Percentiles rank a stretch among this genome's conserved stretches.
Evolutionary conservation across 1,140 invertebrate species (phyloP).

Genomic region (Dendroctonus valens): DNA sequence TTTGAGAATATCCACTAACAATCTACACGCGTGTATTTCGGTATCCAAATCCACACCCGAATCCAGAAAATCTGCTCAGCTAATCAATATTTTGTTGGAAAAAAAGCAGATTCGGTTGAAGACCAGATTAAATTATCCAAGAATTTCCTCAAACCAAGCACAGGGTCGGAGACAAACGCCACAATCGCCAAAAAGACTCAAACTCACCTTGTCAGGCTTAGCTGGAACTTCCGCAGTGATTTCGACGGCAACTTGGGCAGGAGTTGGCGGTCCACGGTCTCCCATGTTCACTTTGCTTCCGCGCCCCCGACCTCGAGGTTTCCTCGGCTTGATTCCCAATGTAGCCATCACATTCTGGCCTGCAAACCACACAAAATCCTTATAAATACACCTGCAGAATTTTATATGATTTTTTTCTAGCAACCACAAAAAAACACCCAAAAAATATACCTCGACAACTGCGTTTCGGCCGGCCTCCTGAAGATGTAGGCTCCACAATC

Average conservation of each 20-base stretch:
- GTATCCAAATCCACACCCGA: no score
- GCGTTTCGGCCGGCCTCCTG: conserved; percentile 45
- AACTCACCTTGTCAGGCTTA: conserved; percentile 36
- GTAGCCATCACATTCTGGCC: conserved; percentile 39
- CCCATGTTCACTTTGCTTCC: conserved; percentile 41
- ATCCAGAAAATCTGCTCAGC: no score
- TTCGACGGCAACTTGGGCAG: neutral
- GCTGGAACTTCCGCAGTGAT: conserved; percentile 6
- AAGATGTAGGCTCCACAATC: conserved; percentile 10
- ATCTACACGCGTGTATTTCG: no score
- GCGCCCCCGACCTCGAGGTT: conserved; percentile 40
- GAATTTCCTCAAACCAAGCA: no score
- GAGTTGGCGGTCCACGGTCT: conserved; percentile 15
- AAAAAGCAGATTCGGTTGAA: no score
- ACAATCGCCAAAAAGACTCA: neutral
- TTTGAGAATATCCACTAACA: no score
- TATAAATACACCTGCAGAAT: neutral
- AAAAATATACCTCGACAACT: conserved; percentile 44
- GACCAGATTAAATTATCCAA: no score
- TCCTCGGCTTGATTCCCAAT: conserved; percentile 47
- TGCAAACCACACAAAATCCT: neutral
- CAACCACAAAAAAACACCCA: neutral
- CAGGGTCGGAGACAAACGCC: no score
- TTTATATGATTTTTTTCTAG: no score
- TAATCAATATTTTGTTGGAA: no score